Evolutionary conservation across 2,888 invertebrate genomes (phyloP).

Genomic region (Onchidella celtica): DNA sequence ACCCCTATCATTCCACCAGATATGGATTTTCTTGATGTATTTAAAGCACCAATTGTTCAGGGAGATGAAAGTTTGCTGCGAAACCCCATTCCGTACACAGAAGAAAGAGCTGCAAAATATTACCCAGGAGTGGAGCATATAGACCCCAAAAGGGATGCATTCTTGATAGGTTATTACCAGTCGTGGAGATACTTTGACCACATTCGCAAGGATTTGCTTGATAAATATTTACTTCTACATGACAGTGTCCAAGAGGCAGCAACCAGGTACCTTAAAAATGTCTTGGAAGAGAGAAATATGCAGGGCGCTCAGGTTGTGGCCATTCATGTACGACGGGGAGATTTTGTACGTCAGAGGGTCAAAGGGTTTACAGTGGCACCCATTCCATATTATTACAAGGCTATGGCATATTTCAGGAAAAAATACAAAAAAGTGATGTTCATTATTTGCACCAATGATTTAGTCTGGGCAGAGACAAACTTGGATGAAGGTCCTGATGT

Average conservation of each 20-base stretch:
- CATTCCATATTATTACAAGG: slow-evolving; percentile 72
- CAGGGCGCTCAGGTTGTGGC: slow-evolving; percentile 62
- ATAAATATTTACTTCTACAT: slow-evolving; percentile 65
- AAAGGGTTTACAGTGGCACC: slow-evolving; percentile 78
- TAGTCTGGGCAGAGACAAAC: slow-evolving; percentile 72
- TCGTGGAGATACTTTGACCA: slow-evolving; percentile 72
- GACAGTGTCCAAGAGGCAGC: slow-evolving; percentile 56
- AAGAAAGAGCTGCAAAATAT: slow-evolving; percentile 52
- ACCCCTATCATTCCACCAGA: slow-evolving; percentile 61
- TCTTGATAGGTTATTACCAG: slow-evolving; percentile 68
- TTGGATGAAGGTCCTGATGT: slow-evolving; percentile 62
- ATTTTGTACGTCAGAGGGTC: slow-evolving; percentile 73
- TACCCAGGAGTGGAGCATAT: slow-evolving; percentile 52
- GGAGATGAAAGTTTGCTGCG: slow-evolving; percentile 51
- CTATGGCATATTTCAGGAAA: slow-evolving; percentile 70
- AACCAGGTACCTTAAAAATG: slow-evolving; percentile 53
- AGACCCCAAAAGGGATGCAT: slow-evolving; percentile 48
- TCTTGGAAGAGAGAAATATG: slow-evolving; percentile 53
- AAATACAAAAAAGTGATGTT: slow-evolving; percentile 73
- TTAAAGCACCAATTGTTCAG: slow-evolving; percentile 58
- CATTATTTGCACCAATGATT: slow-evolving; percentile 79
- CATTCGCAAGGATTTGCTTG: slow-evolving; percentile 56
- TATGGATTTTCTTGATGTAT: slow-evolving; percentile 58
- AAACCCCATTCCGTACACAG: slow-evolving; percentile 42
- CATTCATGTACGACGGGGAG: slow-evolving; percentile 79